These are phyloP conservation scores for Arctopsyche grandis DNA, from an alignment of 1,140 invertebrate genomes.

Conservation along the genomic window DNA sequence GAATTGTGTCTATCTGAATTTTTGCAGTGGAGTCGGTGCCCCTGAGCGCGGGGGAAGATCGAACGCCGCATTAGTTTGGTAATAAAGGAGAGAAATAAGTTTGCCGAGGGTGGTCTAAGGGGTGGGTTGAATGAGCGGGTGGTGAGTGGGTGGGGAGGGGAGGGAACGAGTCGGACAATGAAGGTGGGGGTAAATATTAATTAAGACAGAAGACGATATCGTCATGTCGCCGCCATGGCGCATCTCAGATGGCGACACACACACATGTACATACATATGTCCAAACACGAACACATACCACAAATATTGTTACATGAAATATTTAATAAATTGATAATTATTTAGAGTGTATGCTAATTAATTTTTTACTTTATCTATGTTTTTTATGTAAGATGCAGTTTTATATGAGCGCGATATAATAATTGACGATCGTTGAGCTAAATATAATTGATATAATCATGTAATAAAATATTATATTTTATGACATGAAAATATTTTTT, in stretches of 20 bases:
- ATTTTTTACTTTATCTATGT: too few species aligned
- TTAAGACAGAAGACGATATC: slow-evolving; percentile 51
- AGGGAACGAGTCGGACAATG: slow-evolving; percentile 21
- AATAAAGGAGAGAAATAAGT: slow-evolving; percentile 54
- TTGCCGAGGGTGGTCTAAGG: slow-evolving; percentile 33
- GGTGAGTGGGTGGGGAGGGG: slow-evolving; percentile 1
- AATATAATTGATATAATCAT: too few species aligned
- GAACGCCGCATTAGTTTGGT: slow-evolving; percentile 51
- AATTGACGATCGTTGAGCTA: too few species aligned
- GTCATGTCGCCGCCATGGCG: slow-evolving; percentile 43
- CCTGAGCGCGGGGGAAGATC: slow-evolving; percentile 34
- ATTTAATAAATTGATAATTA: too few species aligned
- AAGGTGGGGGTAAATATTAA: slow-evolving; percentile 51
- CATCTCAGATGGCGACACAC: slow-evolving; percentile 28
- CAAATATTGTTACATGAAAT: too few species aligned
- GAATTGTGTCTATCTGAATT: background rate
- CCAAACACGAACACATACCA: too few species aligned
- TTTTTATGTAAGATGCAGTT: too few species aligned
- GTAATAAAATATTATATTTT: too few species aligned
- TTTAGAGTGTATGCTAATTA: too few species aligned
- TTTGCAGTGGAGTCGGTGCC: slow-evolving; percentile 31
- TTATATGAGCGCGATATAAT: too few species aligned
- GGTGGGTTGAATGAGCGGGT: slow-evolving; percentile 15
- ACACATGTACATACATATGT: slow-evolving; percentile 12
- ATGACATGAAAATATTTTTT: too few species aligned